phyloP scores from a whole-genome alignment of 2,888 invertebrate species.

The Eupeodes luniger region DNA sequence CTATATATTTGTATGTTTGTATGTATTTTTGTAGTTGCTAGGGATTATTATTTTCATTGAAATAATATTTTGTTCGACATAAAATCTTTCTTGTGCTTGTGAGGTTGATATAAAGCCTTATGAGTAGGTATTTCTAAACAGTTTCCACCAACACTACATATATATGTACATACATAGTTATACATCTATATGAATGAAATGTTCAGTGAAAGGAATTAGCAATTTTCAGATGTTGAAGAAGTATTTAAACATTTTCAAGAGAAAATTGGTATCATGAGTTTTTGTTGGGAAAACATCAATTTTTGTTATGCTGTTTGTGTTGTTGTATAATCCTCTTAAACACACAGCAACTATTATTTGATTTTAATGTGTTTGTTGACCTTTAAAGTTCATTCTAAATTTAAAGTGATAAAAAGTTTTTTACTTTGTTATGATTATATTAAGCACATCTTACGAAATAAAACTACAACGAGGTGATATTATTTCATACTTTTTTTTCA shows the following conservation, averaged over 20 bases:
- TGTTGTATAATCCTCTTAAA: constrained; percentile 16
- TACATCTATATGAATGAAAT: not conserved
- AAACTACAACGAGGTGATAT: too few species aligned
- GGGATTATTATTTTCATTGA: constrained; percentile 30
- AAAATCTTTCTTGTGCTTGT: constrained; percentile 1
- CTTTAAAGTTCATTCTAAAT: not conserved
- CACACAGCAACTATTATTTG: not conserved
- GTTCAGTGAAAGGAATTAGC: not conserved
- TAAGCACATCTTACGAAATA: too few species aligned
- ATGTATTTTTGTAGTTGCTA: constrained; percentile 3
- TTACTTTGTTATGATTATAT: too few species aligned
- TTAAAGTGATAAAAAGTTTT: too few species aligned
- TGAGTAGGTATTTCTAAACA: not conserved
- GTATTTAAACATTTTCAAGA: constrained; percentile 17
- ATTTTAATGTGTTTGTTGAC: not conserved
- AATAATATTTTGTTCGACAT: constrained; percentile 20
- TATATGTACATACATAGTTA: too few species aligned
- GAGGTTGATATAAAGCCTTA: not conserved
- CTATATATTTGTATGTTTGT: too few species aligned
- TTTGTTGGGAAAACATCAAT: not conserved
- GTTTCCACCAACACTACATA: too few species aligned
- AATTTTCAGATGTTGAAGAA: constrained; percentile 8
- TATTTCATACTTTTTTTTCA: too few species aligned
- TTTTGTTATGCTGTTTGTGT: not conserved
- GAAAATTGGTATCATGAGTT: not conserved